Conservation (phyloP, 2,113 vertebrate species). For the Gobius niger region DNA sequence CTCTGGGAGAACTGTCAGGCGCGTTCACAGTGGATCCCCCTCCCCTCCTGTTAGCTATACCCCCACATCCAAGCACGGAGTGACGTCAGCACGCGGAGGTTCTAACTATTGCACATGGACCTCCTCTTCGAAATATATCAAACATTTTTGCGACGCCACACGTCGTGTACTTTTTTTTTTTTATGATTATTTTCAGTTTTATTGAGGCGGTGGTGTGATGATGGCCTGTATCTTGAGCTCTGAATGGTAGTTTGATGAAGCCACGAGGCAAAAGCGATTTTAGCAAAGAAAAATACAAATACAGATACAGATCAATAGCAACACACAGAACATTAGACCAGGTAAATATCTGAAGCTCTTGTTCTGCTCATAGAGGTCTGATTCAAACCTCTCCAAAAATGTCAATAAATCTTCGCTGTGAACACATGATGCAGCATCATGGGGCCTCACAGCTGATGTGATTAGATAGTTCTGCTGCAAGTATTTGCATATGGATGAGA, state of each 20-base stretch:
- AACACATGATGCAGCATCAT: conserved; percentile 2
- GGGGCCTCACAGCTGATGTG: conserved; percentile 32
- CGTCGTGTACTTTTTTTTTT: too few species aligned
- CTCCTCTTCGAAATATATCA: background rate
- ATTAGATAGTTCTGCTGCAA: conserved; percentile 44
- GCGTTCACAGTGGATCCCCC: conserved; percentile 58
- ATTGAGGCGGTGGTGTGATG: too few species aligned
- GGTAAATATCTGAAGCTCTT: background rate
- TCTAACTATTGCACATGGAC: conserved; percentile 46
- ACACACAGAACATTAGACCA: background rate
- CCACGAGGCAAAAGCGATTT: too few species aligned
- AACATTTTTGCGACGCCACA: too few species aligned
- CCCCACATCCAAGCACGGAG: conserved; percentile 22
- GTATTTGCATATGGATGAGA: conserved; percentile 51
- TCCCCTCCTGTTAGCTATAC: conserved; percentile 8
- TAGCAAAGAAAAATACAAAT: too few species aligned
- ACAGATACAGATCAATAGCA: too few species aligned
- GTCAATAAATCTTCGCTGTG: background rate
- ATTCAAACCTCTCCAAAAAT: background rate
- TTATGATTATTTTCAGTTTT: too few species aligned
- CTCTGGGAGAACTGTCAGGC: conserved; percentile 68
- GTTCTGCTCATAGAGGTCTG: background rate
- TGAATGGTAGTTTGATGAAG: too few species aligned
- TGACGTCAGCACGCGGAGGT: conserved; percentile 74
- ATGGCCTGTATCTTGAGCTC: too few species aligned